A percentile compares a stretch with the other conserved stretches of the same genome.
phyloP scores from a whole-genome alignment of 2,888 invertebrate genomes.

The Troides aeacus region DNA sequence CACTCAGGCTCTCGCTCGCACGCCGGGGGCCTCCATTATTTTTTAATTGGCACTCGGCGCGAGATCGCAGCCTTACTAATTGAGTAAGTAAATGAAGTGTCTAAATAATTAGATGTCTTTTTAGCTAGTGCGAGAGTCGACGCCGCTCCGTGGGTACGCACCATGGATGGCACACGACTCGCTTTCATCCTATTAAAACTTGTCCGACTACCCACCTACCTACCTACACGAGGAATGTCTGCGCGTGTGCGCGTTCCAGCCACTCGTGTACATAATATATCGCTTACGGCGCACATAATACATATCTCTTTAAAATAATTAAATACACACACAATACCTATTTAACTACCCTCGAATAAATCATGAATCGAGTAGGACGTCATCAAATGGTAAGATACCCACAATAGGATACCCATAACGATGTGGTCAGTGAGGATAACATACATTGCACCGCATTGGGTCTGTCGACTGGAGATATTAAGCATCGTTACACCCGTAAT shows the following conservation, averaged over 20 bases:
- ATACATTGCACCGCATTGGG: too few species aligned
- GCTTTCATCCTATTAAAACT: constrained; percentile 30
- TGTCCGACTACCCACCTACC: constrained; percentile 22
- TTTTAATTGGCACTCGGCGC: constrained; percentile 76
- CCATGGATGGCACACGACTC: constrained; percentile 26
- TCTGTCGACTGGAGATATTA: too few species aligned
- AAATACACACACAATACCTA: not conserved
- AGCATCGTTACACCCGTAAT: too few species aligned
- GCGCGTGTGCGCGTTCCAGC: not conserved
- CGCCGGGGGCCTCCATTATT: constrained; percentile 66
- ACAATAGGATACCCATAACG: too few species aligned
- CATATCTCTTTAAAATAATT: not conserved
- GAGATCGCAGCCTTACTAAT: constrained; percentile 71
- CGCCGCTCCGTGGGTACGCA: constrained; percentile 36
- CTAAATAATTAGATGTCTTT: constrained; percentile 75
- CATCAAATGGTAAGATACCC: too few species aligned
- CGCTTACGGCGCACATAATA: not conserved
- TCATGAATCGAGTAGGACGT: too few species aligned
- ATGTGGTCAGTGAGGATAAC: too few species aligned
- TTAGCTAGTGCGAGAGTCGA: constrained; percentile 50
- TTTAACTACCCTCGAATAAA: too few species aligned
- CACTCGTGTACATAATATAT: constrained; percentile 8
- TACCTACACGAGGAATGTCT: constrained; percentile 8
- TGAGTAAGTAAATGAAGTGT: constrained; percentile 76
- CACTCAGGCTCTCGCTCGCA: constrained; percentile 57